These are phyloP conservation scores for Psephotus haematonotus DNA, from an alignment of 2,113 vertebrate species.

Conservation along the genomic window DNA sequence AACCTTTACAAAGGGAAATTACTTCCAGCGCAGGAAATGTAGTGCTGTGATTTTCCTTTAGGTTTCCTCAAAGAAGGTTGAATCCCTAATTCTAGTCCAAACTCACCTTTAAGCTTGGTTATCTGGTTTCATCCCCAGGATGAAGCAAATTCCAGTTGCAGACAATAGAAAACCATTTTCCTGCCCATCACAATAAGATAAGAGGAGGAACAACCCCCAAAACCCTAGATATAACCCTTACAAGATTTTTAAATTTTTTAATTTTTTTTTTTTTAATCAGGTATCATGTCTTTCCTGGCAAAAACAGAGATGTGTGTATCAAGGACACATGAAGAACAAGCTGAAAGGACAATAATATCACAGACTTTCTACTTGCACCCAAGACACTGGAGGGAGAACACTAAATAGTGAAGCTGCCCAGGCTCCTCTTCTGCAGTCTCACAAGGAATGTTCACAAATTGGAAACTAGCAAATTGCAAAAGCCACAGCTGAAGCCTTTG, in stretches of 20 bases:
- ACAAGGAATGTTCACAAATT: background rate
- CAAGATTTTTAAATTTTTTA: background rate
- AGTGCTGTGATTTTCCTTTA: background rate
- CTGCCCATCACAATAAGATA: background rate
- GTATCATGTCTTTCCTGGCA: background rate
- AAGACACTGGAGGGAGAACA: background rate
- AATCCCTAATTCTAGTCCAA: background rate
- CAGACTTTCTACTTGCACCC: background rate
- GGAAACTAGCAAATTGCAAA: background rate
- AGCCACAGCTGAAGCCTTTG: fast-evolving
- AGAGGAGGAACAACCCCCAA: too few species aligned
- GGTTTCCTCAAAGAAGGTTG: background rate
- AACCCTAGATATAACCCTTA: background rate
- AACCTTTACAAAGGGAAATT: background rate
- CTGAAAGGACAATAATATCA: background rate
- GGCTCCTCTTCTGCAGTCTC: background rate
- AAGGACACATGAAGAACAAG: background rate
- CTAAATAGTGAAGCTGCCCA: background rate
- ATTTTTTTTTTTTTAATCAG: background rate
- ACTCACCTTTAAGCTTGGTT: background rate
- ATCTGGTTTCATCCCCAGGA: background rate
- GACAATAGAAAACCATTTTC: background rate
- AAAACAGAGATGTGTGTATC: background rate
- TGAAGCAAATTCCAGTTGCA: background rate
- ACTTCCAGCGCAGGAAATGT: background rate